Evolutionary conservation across 2,797 vertebrate species (phyloP), one percentile per base, ranked within the genome.

Genomic region (Megalops cyprinoides): DNA sequence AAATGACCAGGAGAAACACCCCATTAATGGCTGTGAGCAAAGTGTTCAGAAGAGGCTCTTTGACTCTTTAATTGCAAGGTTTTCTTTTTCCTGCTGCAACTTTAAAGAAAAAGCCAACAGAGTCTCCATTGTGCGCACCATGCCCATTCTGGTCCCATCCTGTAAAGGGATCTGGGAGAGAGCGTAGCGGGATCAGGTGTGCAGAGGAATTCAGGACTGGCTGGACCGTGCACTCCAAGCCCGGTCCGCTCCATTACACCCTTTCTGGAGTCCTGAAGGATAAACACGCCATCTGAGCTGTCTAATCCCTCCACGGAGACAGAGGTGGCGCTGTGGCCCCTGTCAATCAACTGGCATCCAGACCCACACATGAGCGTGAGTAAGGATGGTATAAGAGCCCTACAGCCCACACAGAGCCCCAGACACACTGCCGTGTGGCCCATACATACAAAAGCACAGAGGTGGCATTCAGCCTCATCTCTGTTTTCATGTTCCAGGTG

Each of bases 181-280:
- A 10, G 81, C 55, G 87, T 82, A 86, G 62, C 79, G 76, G 88
- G 92, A 95, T 95, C 93, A 87, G 89, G 91, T 95, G 89, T 88
- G 90, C 92, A 85, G 88, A 92, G 93, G 94, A 95, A 95, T 95
- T 93, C 88, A 87, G 89, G 74, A 86, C 37, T 86, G 82, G 85
- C 74, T 58, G 25, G 82, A 58, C 85, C 82, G 79, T 87, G 84
- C 74, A 60, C 78, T 76, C 79, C 75, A 65, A 78, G 79, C 82
- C 80, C 77, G 82, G 79, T 77, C 83, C 81, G 84, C 81, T 88
- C 86, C 82, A 86, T 83, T 87, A 82, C 80, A 79, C 80, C 85
- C 82, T 87, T 85, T 85, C 83, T 86, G 49, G 76, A 85, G 81
- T 78, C 79, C 60, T 44, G 51, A 79, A 82, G 74, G 62, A 82